A percentile compares a stretch with the other conserved stretches of the same genome.
Evolutionary conservation across 92 coral and sea anemone genomes (phyloP).

Genomic region (Siderastrea siderea): DNA sequence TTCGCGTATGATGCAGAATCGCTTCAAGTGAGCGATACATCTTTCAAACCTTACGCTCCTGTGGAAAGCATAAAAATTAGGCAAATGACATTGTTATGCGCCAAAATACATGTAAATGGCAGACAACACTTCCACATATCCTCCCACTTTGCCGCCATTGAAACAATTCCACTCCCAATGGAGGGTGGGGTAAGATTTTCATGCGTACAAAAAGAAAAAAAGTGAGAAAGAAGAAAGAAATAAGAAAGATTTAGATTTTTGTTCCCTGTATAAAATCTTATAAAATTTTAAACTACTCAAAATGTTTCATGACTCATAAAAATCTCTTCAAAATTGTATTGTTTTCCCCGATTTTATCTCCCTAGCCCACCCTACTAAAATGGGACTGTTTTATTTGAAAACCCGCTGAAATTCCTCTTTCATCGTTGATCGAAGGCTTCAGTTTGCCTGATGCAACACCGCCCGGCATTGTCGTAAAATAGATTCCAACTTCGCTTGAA

Average conservation of each 20-base stretch:
- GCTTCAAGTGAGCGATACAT: constrained; percentile 26
- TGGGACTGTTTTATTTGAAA: neutral
- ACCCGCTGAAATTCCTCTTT: constrained; percentile 15
- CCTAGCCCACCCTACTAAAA: neutral
- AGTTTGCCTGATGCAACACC: constrained; percentile 63
- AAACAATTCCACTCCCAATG: neutral
- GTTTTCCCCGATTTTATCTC: too few relatives aligned
- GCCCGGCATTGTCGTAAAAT: constrained; percentile 10
- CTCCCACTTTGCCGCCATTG: constrained; percentile 4
- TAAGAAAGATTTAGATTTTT: too few relatives aligned
- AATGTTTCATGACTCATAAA: too few relatives aligned
- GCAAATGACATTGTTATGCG: neutral
- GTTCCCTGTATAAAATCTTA: neutral
- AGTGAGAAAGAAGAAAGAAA: neutral
- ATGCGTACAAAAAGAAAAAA: neutral
- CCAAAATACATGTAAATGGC: neutral
- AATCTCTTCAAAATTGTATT: too few relatives aligned
- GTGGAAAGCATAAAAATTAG: neutral
- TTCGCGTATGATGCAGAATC: neutral
- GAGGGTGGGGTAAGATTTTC: neutral
- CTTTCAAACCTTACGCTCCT: neutral
- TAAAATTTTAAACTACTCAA: too few relatives aligned
- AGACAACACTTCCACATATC: neutral
- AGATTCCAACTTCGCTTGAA: neutral
- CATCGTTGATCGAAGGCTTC: constrained; percentile 9